Evolutionary conservation across 2,113 vertebrate species (phyloP).

Genomic region (Maylandia zebra): DNA sequence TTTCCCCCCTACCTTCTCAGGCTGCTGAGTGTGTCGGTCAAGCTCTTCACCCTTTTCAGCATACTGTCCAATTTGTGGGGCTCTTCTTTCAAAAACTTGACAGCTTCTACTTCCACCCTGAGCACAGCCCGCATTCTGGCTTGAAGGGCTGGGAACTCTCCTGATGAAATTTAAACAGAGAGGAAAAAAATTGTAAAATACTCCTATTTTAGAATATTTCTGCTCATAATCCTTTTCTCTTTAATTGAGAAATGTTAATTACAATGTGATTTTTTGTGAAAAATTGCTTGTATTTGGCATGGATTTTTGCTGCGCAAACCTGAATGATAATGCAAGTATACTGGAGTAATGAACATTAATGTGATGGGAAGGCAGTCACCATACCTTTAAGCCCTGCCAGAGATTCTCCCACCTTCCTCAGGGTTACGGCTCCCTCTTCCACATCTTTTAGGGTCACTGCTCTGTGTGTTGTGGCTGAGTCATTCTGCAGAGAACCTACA

Average conservation of each 20-base stretch:
- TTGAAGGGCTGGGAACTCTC: conserved; percentile 87
- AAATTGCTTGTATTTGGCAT: not conserved
- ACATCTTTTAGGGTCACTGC: conserved; percentile 85
- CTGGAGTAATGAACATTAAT: not conserved
- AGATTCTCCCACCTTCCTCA: conserved; percentile 90
- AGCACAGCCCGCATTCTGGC: conserved; percentile 88
- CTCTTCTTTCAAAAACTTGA: conserved; percentile 95
- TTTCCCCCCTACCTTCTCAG: conserved; percentile 77
- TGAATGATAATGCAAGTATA: not conserved
- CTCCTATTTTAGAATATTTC: not conserved
- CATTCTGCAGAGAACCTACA: conserved; percentile 82
- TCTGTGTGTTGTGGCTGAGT: conserved; percentile 56
- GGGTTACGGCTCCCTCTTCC: conserved; percentile 86
- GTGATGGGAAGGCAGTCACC: not conserved
- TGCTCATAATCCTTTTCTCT: not conserved
- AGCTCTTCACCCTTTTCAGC: conserved; percentile 84
- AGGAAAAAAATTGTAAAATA: not conserved
- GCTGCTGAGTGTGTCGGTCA: conserved; percentile 82
- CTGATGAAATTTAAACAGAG: conserved; percentile 53
- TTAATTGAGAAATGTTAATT: not conserved
- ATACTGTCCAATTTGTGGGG: conserved; percentile 94
- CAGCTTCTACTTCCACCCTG: conserved; percentile 90
- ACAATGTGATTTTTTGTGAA: not conserved
- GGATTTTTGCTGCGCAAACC: not conserved
- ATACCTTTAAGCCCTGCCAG: conserved; percentile 89